Evolutionary conservation across 2,797 vertebrate species (phyloP).

Genomic region (Chaetodon trifasciatus): DNA sequence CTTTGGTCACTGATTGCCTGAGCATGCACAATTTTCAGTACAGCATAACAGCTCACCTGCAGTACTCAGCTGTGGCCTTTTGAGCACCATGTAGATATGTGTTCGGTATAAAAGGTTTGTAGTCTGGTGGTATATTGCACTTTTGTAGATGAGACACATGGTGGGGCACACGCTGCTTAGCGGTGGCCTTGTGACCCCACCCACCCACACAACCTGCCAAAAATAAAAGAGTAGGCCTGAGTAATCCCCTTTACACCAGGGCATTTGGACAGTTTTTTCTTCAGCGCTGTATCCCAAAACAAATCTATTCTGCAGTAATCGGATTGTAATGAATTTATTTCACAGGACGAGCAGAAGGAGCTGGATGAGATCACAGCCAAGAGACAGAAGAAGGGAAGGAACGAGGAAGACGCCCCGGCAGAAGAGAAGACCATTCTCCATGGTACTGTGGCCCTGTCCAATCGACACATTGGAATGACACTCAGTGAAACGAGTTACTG

Average conservation of each 20-base stretch:
- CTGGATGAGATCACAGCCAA: constrained; percentile 98
- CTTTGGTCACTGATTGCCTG: neutral
- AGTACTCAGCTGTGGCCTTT: neutral
- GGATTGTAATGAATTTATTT: constrained; percentile 36
- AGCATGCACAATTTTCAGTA: neutral
- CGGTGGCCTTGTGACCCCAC: neutral
- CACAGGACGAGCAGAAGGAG: constrained; percentile 96
- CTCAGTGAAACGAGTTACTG: neutral
- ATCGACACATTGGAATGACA: constrained; percentile 1
- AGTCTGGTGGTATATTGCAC: neutral
- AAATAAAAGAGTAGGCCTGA: neutral
- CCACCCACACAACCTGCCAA: neutral
- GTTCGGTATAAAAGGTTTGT: neutral
- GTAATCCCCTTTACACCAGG: neutral
- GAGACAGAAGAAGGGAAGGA: constrained; percentile 96
- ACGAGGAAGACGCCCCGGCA: constrained; percentile 95
- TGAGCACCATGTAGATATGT: neutral
- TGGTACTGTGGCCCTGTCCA: constrained; percentile 80
- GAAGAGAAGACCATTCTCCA: constrained; percentile 98
- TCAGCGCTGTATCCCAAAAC: neutral
- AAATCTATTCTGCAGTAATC: constrained; percentile 12
- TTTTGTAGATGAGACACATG: neutral
- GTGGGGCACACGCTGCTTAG: neutral
- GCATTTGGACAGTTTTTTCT: constrained; percentile 3
- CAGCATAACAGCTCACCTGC: neutral